Evolutionary conservation across 2,113 vertebrate genomes (phyloP).

Genomic region (Heteronetta atricapilla): DNA sequence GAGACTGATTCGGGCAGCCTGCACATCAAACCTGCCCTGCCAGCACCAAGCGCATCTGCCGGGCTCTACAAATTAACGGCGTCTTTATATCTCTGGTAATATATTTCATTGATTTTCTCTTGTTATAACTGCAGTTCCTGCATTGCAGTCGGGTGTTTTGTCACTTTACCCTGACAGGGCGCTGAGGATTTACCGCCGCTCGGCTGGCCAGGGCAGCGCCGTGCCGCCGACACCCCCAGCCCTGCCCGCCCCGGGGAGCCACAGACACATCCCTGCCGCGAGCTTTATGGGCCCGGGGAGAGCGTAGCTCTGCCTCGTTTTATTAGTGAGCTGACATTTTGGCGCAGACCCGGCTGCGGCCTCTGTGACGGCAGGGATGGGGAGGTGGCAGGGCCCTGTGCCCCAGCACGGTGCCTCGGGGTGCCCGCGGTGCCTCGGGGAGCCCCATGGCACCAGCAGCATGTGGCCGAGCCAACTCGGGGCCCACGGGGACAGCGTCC

Average conservation of each 20-base stretch:
- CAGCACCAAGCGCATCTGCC: rapidly evolving
- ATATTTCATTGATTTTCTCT: conserved; percentile 56
- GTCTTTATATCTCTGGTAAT: conserved; percentile 23
- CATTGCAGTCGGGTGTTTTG: conserved; percentile 28
- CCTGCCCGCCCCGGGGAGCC: not conserved
- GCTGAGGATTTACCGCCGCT: not conserved
- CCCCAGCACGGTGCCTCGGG: not conserved
- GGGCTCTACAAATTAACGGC: not conserved
- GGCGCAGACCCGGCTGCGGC: rapidly evolving
- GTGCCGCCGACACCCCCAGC: rapidly evolving
- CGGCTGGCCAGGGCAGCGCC: not conserved
- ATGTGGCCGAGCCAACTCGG: not conserved
- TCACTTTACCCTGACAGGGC: conserved; percentile 46
- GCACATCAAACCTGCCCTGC: not conserved
- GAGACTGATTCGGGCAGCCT: not conserved
- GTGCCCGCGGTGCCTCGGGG: not conserved
- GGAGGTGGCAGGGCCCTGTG: rapidly evolving
- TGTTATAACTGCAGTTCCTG: conserved; percentile 43
- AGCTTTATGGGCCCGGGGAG: not conserved
- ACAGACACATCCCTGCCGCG: not conserved
- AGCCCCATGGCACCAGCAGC: rapidly evolving
- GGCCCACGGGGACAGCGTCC: not conserved
- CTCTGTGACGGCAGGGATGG: not conserved
- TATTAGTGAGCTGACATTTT: conserved; percentile 10
- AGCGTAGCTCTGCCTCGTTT: not conserved